These are phyloP conservation scores for Gymnodraco acuticeps DNA, from an alignment of 2,797 vertebrate genomes.

Conservation along the genomic window DNA sequence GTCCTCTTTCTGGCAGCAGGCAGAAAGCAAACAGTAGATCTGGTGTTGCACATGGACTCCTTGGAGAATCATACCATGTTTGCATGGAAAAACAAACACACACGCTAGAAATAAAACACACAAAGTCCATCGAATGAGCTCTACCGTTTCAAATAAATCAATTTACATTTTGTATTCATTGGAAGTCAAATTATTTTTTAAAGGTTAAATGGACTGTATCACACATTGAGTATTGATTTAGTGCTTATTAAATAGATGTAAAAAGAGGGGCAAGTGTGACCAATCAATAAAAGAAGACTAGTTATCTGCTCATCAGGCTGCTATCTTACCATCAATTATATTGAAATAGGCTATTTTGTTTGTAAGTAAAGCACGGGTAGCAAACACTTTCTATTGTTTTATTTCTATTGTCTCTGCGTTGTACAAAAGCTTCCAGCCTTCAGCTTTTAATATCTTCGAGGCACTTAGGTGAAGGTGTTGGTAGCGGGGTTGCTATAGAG, in stretches of 20 bases:
- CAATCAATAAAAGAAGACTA: background rate
- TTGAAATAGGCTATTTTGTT: background rate
- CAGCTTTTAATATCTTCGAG: constrained; percentile 20
- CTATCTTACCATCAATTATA: background rate
- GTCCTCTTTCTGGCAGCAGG: constrained; percentile 22
- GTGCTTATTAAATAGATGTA: too few species aligned
- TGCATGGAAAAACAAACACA: constrained; percentile 11
- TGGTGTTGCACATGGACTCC: constrained; percentile 31
- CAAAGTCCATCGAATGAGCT: constrained; percentile 10
- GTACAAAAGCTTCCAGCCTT: background rate
- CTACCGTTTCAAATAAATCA: constrained; percentile 10
- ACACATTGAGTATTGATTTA: background rate
- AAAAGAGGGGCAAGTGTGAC: background rate
- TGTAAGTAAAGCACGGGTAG: background rate
- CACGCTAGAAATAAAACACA: background rate
- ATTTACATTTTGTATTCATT: background rate
- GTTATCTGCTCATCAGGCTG: background rate
- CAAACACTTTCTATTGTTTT: background rate
- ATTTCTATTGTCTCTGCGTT: background rate
- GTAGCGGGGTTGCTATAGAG: constrained; percentile 48
- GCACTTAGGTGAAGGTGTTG: constrained; percentile 36
- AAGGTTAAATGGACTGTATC: background rate
- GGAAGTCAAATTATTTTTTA: background rate
- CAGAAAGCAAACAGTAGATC: constrained; percentile 44
- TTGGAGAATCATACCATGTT: constrained; percentile 14